Conservation (phyloP, 2,888 invertebrate genomes). For the Acleris laterana region DNA sequence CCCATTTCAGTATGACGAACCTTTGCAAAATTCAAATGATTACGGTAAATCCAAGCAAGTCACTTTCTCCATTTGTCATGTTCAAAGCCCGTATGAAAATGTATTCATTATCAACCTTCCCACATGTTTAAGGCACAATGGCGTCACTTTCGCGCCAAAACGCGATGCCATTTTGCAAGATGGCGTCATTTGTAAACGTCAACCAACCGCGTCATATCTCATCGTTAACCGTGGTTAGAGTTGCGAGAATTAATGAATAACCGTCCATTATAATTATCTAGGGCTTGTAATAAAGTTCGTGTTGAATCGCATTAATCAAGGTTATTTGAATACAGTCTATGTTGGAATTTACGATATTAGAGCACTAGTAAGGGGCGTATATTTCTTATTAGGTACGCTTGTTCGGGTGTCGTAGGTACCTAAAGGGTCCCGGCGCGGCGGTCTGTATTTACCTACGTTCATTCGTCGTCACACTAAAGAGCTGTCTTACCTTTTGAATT, state of each 20-base stretch:
- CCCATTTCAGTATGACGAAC: no score
- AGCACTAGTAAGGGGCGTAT: no score
- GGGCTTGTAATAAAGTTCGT: slow-evolving; percentile 5
- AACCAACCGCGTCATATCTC: slow-evolving; percentile 41
- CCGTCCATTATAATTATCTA: slow-evolving; percentile 23
- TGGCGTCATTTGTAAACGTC: slow-evolving; percentile 43
- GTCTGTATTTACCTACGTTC: no score
- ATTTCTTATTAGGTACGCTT: no score
- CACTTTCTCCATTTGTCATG: background rate
- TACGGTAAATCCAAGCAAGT: background rate
- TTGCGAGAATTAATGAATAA: slow-evolving; percentile 27
- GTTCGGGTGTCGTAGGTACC: no score
- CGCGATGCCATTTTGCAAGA: slow-evolving; percentile 29
- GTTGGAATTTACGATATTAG: background rate
- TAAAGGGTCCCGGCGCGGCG: no score
- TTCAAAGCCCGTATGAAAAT: background rate
- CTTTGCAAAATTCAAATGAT: no score
- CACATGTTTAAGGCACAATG: slow-evolving; percentile 17
- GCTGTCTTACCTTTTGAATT: no score
- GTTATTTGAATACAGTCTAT: background rate
- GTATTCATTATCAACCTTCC: slow-evolving; percentile 4
- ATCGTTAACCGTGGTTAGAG: slow-evolving; percentile 38
- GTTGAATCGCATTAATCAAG: background rate
- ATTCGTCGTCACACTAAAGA: no score
- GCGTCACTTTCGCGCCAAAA: slow-evolving; percentile 13